Base-by-base conservation (phyloP, 2,113 vertebrate species). In the Todiramphus chloris region DNA sequence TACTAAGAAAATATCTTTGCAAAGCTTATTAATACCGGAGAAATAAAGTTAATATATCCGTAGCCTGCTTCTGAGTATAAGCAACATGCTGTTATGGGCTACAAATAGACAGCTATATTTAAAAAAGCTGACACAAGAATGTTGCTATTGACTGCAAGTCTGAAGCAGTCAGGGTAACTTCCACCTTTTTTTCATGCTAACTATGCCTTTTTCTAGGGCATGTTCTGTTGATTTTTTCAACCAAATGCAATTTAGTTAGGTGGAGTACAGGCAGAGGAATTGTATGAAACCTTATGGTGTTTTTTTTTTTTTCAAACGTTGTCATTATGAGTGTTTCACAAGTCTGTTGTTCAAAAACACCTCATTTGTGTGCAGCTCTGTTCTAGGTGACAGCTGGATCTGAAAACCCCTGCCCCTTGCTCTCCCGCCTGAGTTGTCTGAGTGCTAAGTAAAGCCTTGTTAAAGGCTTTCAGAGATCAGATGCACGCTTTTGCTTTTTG, bases 381-480 rank as follows among this genome's bases (percentile, higher is more conserved):
- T 62, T 74, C 21, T 43, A 41, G 44, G 12, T 12, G 8, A 80
- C 5, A 46, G 9, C 10, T 55, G 46, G 9, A 19, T 50, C 27
- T 55, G 59, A 79, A 84, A 84, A 68, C 25, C 41, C 30, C 35
- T 75, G 23, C 3, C 7, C 5, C 6, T 69, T 3, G 1, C 33
- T 66, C 18, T 60, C 28, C 21, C 31, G n/a, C 12, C 16, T 31
- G 7, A 72, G 15, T 30, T 60, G 14, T 16, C 46, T 10, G 6
- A 44, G 9, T 33, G 11, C 16, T 58, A 48, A 81, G 24, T 0
- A 0, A 82, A 69, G 10, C 23, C 20, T 48, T 21, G 3, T 68
- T 41, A 41, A 41, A 41, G 20, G 23, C 68, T 89, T 83, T n/a
- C 59, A 73, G 53, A 72, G 19, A 55, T 37, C 25, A 51, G 11